A percentile compares a stretch with the other conserved stretches of the same genome.
Evolutionary conservation across 2,888 invertebrate genomes (phyloP).

Genomic region (Chrysolina americana): DNA sequence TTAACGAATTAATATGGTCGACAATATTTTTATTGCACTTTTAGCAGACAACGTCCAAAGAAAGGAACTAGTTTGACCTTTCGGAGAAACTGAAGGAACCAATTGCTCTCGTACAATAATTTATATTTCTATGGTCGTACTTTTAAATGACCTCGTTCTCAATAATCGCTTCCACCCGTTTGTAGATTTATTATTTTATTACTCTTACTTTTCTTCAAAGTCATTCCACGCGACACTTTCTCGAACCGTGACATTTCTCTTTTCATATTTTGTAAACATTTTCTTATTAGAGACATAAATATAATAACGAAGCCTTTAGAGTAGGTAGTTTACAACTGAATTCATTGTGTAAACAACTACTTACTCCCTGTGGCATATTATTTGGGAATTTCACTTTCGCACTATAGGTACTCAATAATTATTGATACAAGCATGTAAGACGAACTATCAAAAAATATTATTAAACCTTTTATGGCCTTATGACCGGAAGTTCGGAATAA

Average conservation of each 20-base stretch:
- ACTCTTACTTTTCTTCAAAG: slow-evolving; percentile 61
- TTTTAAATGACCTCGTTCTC: slow-evolving; percentile 56
- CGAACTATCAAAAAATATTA: too few species aligned
- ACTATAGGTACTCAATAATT: background rate
- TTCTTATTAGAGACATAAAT: slow-evolving; percentile 38
- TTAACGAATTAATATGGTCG: background rate
- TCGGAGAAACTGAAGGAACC: background rate
- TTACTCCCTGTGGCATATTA: background rate
- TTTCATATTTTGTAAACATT: slow-evolving; percentile 34
- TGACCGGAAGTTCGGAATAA: too few species aligned
- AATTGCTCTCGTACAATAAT: background rate
- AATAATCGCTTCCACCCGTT: slow-evolving; percentile 48
- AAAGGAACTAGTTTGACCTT: background rate
- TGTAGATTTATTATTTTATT: slow-evolving; percentile 57
- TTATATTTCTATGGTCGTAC: slow-evolving; percentile 26
- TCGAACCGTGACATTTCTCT: slow-evolving; percentile 37
- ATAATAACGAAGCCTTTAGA: slow-evolving; percentile 36
- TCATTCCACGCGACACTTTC: slow-evolving; percentile 50
- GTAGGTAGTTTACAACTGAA: slow-evolving; percentile 16
- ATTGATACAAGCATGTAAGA: too few species aligned
- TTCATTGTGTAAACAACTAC: slow-evolving; percentile 1
- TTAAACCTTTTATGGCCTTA: too few species aligned
- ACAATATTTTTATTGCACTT: background rate
- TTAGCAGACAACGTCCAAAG: background rate
- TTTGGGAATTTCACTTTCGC: background rate